Percentiles rank a stretch among this genome's conserved stretches.
Evolutionary conservation across 2,797 vertebrate genomes (phyloP).

Genomic region (Helicolenus hilgendorfi): DNA sequence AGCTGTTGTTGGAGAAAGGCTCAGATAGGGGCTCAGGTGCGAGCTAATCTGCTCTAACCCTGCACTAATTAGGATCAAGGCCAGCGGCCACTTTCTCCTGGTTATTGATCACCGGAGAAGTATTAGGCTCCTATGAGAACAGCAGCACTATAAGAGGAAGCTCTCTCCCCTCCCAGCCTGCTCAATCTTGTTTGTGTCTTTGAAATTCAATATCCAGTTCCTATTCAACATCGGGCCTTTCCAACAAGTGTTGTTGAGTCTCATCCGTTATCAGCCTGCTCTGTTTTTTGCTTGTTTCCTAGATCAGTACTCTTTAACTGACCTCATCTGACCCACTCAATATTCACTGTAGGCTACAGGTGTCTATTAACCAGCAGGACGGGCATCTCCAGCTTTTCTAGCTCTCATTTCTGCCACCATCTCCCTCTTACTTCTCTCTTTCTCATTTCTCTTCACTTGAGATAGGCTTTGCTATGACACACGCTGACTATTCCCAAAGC

Average conservation of each 20-base stretch:
- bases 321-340: conserved; percentile 15
- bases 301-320: not conserved
- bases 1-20: conserved; percentile 74
- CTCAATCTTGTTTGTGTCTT: conserved; percentile 63
- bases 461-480: not conserved
- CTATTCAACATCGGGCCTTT: conserved; percentile 46
- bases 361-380: conserved; percentile 16
- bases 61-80: conserved; percentile 84
- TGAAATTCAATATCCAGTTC: conserved; percentile 68
- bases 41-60: conserved; percentile 81
- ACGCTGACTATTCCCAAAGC: not conserved
- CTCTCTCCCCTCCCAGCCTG: not conserved
- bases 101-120: conserved; percentile 74
- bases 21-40: conserved; percentile 76
- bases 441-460: not conserved
- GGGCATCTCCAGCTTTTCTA: not conserved
- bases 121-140: conserved; percentile 41
- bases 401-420: not conserved
- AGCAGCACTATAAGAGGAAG: conserved; percentile 26
- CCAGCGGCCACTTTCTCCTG: conserved; percentile 70
- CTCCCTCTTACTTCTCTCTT: not conserved
- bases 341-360: not conserved
- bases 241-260: conserved; percentile 45
- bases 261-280: conserved; percentile 14
- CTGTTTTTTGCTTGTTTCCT: conserved; percentile 27